Percentiles rank a stretch among this genome's conserved stretches.
phyloP scores from a whole-genome alignment of 2,113 vertebrate species.

The Odocoileus hemionus region DNA sequence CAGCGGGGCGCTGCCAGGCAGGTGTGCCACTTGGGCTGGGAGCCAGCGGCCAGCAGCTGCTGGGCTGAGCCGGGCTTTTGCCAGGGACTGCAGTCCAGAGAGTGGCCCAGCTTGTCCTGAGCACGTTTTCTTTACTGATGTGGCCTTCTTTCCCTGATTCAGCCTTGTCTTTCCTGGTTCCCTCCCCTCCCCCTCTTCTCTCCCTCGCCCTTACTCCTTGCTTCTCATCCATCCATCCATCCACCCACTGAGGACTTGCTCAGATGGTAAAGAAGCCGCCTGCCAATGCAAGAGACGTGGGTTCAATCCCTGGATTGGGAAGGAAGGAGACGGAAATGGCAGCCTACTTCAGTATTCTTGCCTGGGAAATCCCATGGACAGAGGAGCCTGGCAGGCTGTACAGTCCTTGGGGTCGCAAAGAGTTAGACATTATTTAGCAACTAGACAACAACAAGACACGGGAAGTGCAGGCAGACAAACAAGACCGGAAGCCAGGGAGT shows the following conservation, averaged over 20 bases:
- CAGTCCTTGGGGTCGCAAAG: neutral
- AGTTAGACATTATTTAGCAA: neutral
- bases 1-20: neutral
- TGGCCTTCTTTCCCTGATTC: neutral
- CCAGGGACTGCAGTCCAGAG: neutral
- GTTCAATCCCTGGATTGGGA: neutral
- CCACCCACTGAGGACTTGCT: neutral
- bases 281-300: neutral
- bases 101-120: neutral
- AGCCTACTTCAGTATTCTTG: neutral
- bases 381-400: neutral
- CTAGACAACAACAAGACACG: neutral
- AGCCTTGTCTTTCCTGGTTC: neutral
- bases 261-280: neutral
- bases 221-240: neutral
- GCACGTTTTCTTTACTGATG: neutral
- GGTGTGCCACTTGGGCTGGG: neutral
- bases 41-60: neutral
- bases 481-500: neutral
- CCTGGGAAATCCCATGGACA: neutral
- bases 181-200: neutral
- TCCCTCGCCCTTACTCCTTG: neutral
- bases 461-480: neutral
- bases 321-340: neutral
- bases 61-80: neutral